phyloP scores from a whole-genome alignment of 1,140 invertebrate species.

The Drosophila melanica region DNA sequence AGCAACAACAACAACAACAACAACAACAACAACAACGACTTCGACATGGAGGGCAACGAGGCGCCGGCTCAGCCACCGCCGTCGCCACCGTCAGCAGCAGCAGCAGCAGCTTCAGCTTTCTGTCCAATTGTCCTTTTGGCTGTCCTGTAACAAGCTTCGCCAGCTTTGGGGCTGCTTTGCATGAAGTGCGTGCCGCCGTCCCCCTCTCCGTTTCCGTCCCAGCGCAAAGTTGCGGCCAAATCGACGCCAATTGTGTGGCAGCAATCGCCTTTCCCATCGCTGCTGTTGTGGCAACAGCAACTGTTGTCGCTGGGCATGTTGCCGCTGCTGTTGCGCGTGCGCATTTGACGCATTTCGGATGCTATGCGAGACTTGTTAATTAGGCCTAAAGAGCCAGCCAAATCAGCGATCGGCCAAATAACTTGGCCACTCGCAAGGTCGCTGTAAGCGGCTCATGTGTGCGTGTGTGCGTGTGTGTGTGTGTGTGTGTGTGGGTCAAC shows the following conservation, averaged over 20 bases:
- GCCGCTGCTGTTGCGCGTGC: conserved; percentile 34
- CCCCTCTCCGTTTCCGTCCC: neutral
- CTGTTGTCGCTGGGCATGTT: conserved; percentile 16
- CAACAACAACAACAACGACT: conserved; percentile 27
- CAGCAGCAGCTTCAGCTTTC: conserved; percentile 5
- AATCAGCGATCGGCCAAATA: conserved; percentile 20
- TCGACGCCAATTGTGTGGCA: conserved; percentile 62
- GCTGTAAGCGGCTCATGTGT: neutral
- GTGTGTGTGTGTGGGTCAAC: neutral
- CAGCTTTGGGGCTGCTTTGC: conserved; percentile 53
- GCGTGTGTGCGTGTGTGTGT: neutral
- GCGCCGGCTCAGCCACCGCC: conserved; percentile 42
- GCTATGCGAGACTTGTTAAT: conserved; percentile 67
- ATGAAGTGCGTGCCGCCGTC: conserved; percentile 52
- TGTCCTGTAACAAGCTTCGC: conserved; percentile 25
- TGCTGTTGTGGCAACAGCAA: conserved; percentile 5
- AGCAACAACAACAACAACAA: conserved; percentile 30
- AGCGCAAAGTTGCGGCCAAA: conserved; percentile 32
- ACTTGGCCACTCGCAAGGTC: conserved; percentile 39
- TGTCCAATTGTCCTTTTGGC: conserved; percentile 32
- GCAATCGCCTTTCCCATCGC: conserved; percentile 41
- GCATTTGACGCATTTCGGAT: conserved; percentile 45
- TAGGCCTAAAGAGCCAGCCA: conserved; percentile 57
- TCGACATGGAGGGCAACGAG: conserved; percentile 53
- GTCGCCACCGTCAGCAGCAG: conserved; percentile 5